Evolutionary conservation across 2,797 vertebrate species (phyloP), one percentile per base, ranked within the genome.

Genomic region (Cryptoblepharus egeriae): DNA sequence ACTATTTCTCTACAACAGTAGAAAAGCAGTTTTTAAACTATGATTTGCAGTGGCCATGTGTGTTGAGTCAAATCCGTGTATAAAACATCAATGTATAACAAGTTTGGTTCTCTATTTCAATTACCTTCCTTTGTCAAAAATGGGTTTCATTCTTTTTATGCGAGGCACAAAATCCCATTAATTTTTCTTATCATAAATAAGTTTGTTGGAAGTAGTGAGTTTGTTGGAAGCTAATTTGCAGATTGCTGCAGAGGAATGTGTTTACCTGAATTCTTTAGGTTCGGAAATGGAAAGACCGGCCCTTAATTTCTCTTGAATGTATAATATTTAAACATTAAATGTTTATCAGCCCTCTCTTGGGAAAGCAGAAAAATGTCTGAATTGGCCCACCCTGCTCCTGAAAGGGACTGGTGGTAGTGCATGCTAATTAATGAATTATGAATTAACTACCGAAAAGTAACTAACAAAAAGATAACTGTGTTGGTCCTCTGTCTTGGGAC

Each of bases 301-400:
- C 91, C 91, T 11, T 93, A 90, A 93, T 93, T 94, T 93, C 79
- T 82, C 88, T 75, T 75, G 76, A 91, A 93, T 88, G 89, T 89
- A 67, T 88, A 81, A 80, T 57, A 84, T 91, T 93, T 71, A 84
- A 79, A 75, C 39, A 58, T 74, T 69, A 65, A 87, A 77, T 87
- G 63, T 32, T 89, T 87, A 92, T 87, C 89, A 85, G 83, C 85
- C 90, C 88, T 73, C 91, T 88, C 4, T 49, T 75, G 87, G 75
- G 57, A 85, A 77, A 71, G 30, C 69, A 87, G 77, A 87, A 88
- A 0, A 73, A 73, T 82, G 84, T 72, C 85, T n/a, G 9, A 55
- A 88, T 68, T 85, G 92, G 89, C 35, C 39, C 32, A 85, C 90
- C 45, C 87, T 89, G n/a, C 32, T 64, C 78, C 37, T 81, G 70